These are phyloP conservation scores for Drosophila kikkawai DNA, from an alignment of 1,140 invertebrate species.

Conservation along the genomic window DNA sequence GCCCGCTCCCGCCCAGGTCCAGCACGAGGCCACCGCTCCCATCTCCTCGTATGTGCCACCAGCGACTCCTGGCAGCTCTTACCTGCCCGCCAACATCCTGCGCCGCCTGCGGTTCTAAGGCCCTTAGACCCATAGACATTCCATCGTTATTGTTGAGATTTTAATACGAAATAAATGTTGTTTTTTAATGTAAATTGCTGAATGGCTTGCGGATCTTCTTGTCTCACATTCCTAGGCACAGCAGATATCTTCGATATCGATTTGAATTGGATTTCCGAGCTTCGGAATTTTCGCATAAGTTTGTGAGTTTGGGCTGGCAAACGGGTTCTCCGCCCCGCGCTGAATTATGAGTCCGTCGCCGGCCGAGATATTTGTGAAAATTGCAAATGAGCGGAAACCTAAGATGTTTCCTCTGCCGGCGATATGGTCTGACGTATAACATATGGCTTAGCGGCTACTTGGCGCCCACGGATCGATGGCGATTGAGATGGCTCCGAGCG, in stretches of 20 bases:
- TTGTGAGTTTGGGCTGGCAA: conserved; percentile 24
- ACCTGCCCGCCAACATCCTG: conserved; percentile 72
- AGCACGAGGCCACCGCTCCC: conserved; percentile 44
- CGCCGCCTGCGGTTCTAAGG: conserved; percentile 59
- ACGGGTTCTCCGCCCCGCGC: conserved; percentile 42
- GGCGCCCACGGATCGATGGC: conserved; percentile 48
- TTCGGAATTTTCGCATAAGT: conserved; percentile 53
- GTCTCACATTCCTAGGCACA: conserved; percentile 53
- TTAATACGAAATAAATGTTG: conserved; percentile 66
- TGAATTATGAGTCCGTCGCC: conserved; percentile 51
- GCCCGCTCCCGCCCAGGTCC: conserved; percentile 10
- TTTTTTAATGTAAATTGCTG: conserved; percentile 59
- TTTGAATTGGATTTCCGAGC: conserved; percentile 54
- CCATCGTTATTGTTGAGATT: conserved; percentile 45
- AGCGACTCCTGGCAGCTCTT: conserved; percentile 44
- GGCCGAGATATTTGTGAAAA: conserved; percentile 50
- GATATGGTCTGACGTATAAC: conserved; percentile 29
- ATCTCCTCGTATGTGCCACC: conserved; percentile 52
- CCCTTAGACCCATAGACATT: conserved; percentile 17
- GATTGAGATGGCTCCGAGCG: conserved; percentile 50
- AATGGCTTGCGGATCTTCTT: conserved; percentile 47
- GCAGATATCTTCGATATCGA: conserved; percentile 35
- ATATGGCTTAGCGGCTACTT: conserved; percentile 40
- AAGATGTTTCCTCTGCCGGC: conserved; percentile 41
- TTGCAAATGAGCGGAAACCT: conserved; percentile 58